Evolutionary conservation across 2,797 vertebrate species (phyloP).

Genomic region (Onychomys arenicola): DNA sequence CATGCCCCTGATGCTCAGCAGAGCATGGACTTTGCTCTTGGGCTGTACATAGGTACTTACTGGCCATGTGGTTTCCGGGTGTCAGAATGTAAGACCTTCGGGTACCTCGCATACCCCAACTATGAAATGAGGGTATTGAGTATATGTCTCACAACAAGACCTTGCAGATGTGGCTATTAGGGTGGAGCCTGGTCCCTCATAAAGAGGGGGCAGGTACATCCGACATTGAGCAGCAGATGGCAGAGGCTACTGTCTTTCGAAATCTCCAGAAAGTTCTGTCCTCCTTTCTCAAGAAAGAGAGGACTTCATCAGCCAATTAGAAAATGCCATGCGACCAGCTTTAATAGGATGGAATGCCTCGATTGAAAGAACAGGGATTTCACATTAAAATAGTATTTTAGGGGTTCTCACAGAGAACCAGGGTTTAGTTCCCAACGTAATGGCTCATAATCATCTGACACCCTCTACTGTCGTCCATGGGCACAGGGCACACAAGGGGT

Average conservation of each 20-base stretch:
- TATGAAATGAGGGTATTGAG: neutral
- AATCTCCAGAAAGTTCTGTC: neutral
- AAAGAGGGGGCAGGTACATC: neutral
- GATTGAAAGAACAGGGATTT: conserved; percentile 45
- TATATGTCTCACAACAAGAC: neutral
- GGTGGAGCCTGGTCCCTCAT: neutral
- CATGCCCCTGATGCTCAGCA: neutral
- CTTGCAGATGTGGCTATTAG: neutral
- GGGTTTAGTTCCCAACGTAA: neutral
- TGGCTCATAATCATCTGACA: neutral
- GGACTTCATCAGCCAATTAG: neutral
- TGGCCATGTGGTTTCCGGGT: neutral
- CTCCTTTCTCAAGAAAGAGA: neutral
- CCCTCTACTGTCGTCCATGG: neutral
- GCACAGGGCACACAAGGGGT: neutral
- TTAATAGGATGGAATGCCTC: neutral
- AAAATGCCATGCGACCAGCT: neutral
- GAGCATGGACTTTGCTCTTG: neutral
- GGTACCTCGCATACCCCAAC: neutral
- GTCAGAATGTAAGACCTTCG: neutral
- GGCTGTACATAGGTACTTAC: neutral
- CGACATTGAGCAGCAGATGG: conserved; percentile 31
- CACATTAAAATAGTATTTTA: conserved; percentile 9
- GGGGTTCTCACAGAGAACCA: neutral
- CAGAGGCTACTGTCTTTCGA: conserved; percentile 43